Conservation (phyloP, 2,888 invertebrate genomes). For the Amorpha juglandis region DNA sequence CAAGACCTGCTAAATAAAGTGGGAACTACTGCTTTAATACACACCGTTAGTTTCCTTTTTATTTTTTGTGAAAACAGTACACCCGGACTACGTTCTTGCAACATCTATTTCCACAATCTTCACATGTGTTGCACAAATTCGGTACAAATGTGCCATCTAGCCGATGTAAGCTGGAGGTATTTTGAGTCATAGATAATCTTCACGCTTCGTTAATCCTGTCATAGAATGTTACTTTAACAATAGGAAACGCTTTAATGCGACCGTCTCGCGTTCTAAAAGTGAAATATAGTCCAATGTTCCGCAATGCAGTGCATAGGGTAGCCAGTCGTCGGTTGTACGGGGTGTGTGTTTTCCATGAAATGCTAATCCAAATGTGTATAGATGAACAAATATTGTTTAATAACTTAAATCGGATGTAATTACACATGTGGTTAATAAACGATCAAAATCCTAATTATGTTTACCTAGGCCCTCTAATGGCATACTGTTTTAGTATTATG, state of each 20-base stretch:
- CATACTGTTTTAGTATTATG: no score
- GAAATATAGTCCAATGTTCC: constrained; percentile 76
- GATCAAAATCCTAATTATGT: no score
- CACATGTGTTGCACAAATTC: not conserved
- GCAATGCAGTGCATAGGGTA: constrained; percentile 82
- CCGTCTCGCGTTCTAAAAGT: constrained; percentile 76
- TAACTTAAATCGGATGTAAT: no score
- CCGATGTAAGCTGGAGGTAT: constrained; percentile 7
- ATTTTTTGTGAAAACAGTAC: constrained; percentile 6
- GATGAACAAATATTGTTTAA: no score
- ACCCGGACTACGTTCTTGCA: not conserved
- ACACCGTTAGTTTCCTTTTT: constrained; percentile 6
- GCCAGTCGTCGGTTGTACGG: constrained; percentile 29
- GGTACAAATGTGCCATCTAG: not conserved
- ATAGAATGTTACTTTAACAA: constrained; percentile 63
- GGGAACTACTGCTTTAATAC: constrained; percentile 12
- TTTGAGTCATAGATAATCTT: constrained; percentile 20
- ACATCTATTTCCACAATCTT: constrained; percentile 4
- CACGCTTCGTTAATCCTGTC: constrained; percentile 65
- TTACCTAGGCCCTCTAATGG: no score
- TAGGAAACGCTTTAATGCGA: constrained; percentile 65
- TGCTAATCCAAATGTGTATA: not conserved
- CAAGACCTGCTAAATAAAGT: constrained; percentile 23
- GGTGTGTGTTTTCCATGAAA: constrained; percentile 3
- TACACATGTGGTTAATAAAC: no score